Base-by-base conservation (phyloP, 2,888 invertebrate species). In the Teleiodes luculella region DNA sequence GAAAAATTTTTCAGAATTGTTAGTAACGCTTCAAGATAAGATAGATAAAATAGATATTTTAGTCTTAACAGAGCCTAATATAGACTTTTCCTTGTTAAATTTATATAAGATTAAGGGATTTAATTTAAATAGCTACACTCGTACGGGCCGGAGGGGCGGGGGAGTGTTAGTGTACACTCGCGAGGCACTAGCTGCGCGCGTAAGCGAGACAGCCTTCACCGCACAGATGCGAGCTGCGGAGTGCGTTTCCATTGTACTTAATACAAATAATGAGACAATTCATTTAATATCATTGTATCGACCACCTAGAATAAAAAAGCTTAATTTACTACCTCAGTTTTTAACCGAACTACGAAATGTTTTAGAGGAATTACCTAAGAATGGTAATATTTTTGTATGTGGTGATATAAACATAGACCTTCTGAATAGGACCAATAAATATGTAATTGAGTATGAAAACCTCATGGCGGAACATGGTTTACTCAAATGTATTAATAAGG, bases 21-120 rank as follows among this genome's bases (percentile, higher is more conserved):
- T 35, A 28, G 43, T 52, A 8, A 35, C 45, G 1, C 11, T 52
- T 8, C 6, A 52, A 3, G 16, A 33, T 8, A 20, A 45, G 6
- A 11, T 46, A 14, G 14, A 18, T 6, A 14, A 33, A 13, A 20
- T 51, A 1, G 50, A 37, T 37, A 14, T 39, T 18, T 1, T 52
- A n/a, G 54, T 61, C 2, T 31, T 61, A 47, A 61, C 60, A 6
- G 60, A 60, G 51, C 30, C 57, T 10, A 60, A 60, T 16, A 53
- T 60, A 36, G 52, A 55, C 31, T 56, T 31, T 35, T 54, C 53
- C 8, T 11, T 55, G 24, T 52, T 57, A 20, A 28, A 33, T 35
- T 55, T 60, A 30, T 60, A 53, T 13, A 39, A 31, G n/a, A 55
- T 55, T 24, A 11, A 37, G 7, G 55, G 55, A 3, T 55, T 39